Evolutionary conservation across 2,797 vertebrate species (phyloP).

Genomic region (Phataginus tricuspis): DNA sequence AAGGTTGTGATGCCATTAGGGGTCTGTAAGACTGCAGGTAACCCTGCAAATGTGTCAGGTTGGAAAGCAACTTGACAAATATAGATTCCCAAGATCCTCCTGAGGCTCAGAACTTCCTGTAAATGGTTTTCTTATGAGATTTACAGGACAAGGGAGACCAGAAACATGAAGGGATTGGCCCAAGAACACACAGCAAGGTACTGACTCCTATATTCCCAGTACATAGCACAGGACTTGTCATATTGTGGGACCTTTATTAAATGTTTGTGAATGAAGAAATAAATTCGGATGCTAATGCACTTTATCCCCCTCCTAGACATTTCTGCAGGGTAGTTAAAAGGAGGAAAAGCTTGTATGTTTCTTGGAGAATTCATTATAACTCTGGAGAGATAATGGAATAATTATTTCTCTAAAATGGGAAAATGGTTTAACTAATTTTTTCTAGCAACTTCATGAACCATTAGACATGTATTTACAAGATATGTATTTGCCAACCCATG

Average conservation of each 20-base stretch:
- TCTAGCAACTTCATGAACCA: background rate
- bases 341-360: background rate
- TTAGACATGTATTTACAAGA: background rate
- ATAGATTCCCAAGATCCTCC: background rate
- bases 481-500: background rate
- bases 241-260: background rate
- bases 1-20: background rate
- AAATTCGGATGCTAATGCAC: background rate
- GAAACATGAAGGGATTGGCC: background rate
- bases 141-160: background rate
- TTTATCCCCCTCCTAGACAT: background rate
- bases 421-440: background rate
- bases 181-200: background rate
- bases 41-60: background rate
- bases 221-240: background rate
- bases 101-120: background rate
- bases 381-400: background rate
- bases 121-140: background rate
- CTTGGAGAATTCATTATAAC: background rate
- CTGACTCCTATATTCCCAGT: background rate
- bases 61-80: background rate
- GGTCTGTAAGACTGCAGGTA: accelerated
- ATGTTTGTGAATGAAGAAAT: background rate
- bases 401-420: background rate
- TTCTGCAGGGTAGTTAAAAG: background rate